phyloP scores from a whole-genome alignment of 2,113 vertebrate genomes.

The Sapayoa aenigma region DNA sequence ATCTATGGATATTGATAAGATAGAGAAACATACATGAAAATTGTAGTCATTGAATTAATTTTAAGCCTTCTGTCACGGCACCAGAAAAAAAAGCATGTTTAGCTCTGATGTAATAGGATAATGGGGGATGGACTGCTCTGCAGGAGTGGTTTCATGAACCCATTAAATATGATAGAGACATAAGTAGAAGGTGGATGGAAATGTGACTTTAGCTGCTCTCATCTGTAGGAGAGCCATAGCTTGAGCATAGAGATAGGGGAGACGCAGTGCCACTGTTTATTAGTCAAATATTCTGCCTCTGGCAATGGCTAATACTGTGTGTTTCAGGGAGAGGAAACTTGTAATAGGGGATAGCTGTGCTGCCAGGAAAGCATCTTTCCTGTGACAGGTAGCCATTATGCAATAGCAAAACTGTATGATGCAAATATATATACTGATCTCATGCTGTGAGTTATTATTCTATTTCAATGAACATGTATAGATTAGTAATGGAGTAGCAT shows the following conservation, averaged over 20 bases:
- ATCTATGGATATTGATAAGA: neutral
- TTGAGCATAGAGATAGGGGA: neutral
- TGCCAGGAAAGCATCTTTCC: neutral
- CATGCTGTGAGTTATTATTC: neutral
- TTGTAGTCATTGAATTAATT: neutral
- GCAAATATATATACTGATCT: neutral
- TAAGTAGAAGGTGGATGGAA: neutral
- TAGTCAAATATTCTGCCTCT: neutral
- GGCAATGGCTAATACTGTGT: neutral
- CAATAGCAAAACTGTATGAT: neutral
- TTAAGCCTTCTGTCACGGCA: neutral
- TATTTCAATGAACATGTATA: neutral
- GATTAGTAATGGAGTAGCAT: neutral
- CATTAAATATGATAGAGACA: neutral
- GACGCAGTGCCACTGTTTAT: neutral
- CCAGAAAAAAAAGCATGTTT: neutral
- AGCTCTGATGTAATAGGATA: neutral
- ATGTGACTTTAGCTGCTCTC: neutral
- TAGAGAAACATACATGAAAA: neutral
- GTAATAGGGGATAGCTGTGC: rapidly evolving
- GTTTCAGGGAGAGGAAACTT: neutral
- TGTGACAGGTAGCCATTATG: neutral
- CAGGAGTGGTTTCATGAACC: neutral
- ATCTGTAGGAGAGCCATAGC: rapidly evolving
- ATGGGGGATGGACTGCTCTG: neutral